Conservation (phyloP, 2,888 invertebrate genomes). For the Drosophila subquinaria region DNA sequence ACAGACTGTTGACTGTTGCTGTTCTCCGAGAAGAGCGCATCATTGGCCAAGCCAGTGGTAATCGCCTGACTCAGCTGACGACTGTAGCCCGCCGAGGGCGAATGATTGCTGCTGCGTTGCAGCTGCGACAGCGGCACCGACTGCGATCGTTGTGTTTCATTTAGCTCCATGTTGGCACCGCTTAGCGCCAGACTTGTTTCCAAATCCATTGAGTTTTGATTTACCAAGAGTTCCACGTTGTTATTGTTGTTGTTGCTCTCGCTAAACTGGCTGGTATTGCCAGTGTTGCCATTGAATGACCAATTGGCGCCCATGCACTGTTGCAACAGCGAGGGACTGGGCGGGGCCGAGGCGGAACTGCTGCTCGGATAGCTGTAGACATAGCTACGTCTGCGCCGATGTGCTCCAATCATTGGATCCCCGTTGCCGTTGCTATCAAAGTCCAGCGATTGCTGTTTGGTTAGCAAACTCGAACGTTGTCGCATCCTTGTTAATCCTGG, state of each 20-base stretch:
- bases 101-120: slow-evolving; percentile 76
- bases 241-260: slow-evolving; percentile 60
- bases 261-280: slow-evolving; percentile 31
- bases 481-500: slow-evolving; percentile 92
- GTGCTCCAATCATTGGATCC: slow-evolving; percentile 84
- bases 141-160: slow-evolving; percentile 88
- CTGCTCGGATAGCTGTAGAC: slow-evolving; percentile 71
- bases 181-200: slow-evolving; percentile 79
- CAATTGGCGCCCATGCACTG: slow-evolving; percentile 64
- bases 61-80: slow-evolving; percentile 58
- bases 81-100: slow-evolving; percentile 82
- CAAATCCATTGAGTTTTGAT: slow-evolving; percentile 83
- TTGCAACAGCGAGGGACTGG: slow-evolving; percentile 87
- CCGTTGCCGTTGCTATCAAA: slow-evolving; percentile 68
- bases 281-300: slow-evolving; percentile 44
- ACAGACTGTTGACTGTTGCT: slow-evolving; percentile 78
- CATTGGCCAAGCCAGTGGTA: slow-evolving; percentile 24
- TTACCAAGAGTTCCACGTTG: slow-evolving; percentile 83
- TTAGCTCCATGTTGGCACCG: slow-evolving; percentile 59
- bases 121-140: slow-evolving; percentile 89
- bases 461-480: slow-evolving; percentile 87
- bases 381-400: slow-evolving; percentile 77
- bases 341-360: slow-evolving; percentile 88
- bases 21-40: slow-evolving; percentile 77
- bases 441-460: slow-evolving; percentile 83